Conservation (phyloP, 2,888 invertebrate species). For the Xanthostigma xanthostigma region DNA sequence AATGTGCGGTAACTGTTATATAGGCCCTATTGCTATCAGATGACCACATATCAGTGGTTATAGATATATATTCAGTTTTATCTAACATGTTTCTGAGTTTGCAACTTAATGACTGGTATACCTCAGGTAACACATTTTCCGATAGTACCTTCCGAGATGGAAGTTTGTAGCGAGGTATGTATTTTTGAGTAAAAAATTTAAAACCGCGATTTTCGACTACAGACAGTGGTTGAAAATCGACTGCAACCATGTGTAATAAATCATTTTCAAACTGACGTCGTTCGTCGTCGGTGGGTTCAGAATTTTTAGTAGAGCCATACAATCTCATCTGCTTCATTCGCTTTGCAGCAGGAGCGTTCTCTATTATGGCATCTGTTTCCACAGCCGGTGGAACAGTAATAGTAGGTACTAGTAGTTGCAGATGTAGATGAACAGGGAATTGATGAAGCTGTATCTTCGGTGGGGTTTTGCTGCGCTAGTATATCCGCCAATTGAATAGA, state of each 20-base stretch:
- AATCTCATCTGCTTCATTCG: not conserved
- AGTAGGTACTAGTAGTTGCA: constrained; percentile 1
- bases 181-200: not conserved
- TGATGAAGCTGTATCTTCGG: too few relatives aligned
- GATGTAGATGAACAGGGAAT: too few relatives aligned
- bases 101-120: not conserved
- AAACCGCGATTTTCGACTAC: not conserved
- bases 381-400: too few relatives aligned
- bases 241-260: not conserved
- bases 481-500: too few relatives aligned
- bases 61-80: not conserved
- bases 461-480: too few relatives aligned
- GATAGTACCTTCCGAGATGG: not conserved
- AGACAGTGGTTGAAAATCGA: not conserved
- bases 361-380: not conserved
- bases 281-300: not conserved
- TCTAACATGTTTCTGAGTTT: not conserved
- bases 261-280: not conserved
- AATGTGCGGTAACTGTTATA: not conserved
- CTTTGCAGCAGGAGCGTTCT: constrained; percentile 1
- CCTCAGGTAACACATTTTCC: not conserved
- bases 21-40: not conserved
- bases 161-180: not conserved
- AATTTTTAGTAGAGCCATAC: not conserved
- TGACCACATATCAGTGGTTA: not conserved